Conservation (phyloP, 2,888 invertebrate genomes). For the Cataglyphis altisquamis region DNA sequence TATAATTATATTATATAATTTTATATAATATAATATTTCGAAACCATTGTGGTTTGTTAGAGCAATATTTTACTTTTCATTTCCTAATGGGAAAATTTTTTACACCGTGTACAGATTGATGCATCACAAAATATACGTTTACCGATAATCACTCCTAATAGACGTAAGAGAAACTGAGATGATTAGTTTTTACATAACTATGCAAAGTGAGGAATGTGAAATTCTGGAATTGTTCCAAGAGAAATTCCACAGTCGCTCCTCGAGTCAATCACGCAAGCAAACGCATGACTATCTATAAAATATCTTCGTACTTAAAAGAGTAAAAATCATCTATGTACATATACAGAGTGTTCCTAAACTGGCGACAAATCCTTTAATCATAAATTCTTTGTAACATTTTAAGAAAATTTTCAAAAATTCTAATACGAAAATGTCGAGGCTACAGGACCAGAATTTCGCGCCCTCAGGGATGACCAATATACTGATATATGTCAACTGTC, state of each 20-base stretch:
- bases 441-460: no score
- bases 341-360: no score
- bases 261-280: background rate
- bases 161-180: conserved; percentile 49
- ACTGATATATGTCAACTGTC: no score
- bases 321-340: no score
- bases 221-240: conserved; percentile 70
- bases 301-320: background rate
- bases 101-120: conserved; percentile 6
- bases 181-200: conserved; percentile 66
- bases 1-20: no score
- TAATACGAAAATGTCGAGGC: no score
- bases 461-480: no score
- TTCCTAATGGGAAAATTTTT: conserved; percentile 3
- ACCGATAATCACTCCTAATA: background rate
- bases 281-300: background rate
- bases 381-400: no score
- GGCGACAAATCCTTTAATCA: no score
- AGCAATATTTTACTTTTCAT: background rate
- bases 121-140: background rate
- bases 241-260: conserved; percentile 57
- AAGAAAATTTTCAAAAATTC: no score
- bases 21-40: background rate
- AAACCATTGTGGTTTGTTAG: background rate
- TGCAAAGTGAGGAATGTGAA: conserved; percentile 69